Conservation (phyloP, 92 coral and sea anemone species). For the Parazoanthus atlanticus region DNA sequence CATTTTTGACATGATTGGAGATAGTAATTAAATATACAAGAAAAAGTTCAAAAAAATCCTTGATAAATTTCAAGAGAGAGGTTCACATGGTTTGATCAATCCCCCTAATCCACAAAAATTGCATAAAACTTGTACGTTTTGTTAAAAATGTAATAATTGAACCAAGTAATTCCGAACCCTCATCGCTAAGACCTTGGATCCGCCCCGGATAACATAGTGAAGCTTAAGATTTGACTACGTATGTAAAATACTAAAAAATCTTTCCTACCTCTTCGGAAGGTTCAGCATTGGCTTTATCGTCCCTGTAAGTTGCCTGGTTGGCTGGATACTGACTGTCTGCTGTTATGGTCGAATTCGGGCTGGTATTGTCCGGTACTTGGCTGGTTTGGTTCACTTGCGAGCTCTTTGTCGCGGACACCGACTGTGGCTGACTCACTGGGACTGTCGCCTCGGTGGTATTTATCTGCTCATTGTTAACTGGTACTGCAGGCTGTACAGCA, state of each 20-base stretch:
- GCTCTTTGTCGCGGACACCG: background rate
- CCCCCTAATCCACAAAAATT: no score
- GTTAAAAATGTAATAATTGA: no score
- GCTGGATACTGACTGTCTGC: background rate
- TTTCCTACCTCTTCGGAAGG: conserved; percentile 6
- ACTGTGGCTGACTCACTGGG: background rate
- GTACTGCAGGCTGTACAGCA: background rate
- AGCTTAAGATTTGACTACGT: background rate
- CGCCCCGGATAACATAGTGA: background rate
- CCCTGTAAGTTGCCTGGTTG: background rate
- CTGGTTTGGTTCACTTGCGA: background rate
- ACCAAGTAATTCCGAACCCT: no score
- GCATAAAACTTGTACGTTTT: no score
- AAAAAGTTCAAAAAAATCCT: background rate
- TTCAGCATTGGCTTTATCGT: background rate
- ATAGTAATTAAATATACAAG: background rate
- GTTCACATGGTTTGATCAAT: no score
- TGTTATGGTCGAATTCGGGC: background rate
- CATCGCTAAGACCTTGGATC: no score
- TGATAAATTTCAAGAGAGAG: background rate
- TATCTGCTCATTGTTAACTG: background rate
- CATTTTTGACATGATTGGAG: background rate
- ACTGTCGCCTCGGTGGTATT: background rate
- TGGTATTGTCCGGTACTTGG: conserved; percentile 4
- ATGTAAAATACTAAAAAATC: background rate